Evolutionary conservation across 92 coral and sea anemone genomes (phyloP), one percentile per base, ranked within the genome.

Genomic region (Anthopleura xanthogrammica): DNA sequence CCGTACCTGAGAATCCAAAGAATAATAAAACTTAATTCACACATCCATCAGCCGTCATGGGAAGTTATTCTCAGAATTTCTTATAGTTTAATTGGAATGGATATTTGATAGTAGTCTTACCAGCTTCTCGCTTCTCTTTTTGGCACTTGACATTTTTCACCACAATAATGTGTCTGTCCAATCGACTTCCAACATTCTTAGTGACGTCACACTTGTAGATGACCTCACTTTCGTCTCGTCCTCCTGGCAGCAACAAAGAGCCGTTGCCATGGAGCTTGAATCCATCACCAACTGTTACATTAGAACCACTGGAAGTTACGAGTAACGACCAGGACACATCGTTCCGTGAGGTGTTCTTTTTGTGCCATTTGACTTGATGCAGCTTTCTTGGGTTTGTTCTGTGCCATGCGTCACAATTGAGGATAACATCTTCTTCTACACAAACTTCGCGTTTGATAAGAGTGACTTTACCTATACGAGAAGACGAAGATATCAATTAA

Each of bases 381-480:
- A 85, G 58, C 7, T 78, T 39, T 20, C 82, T 48, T 16, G 87
- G 87, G 75, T 85, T 85, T 7, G 87, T 65, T 64, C 87, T 60
- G 77, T 85, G 55, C 71, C 78, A 77, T 14, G 87, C 87, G 17
- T 64, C 24, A 68, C 87, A 85, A 5, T 77, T 75, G 4, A 85
- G 83, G 17, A 39, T 9, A 16, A 85, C 80, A 20, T 77, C 76
- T 22, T 85, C 87, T 52, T 85, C 87, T 8, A 66, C 52, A 60
- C 87, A 85, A 5, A 78, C 87, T 78, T 85, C 65, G 42, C 76
- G 87, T 64, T 68, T 77, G 55, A 72, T 58, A 4, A 76, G 16
- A 9, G 87, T 85, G 2, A 43, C 55, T 54, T 78, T 77, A n/a
- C 87, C 87, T 85, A 64, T 16, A 29, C 11, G 8, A 29, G 17